A percentile compares a stretch with the other conserved stretches of the same genome.
Conservation (phyloP, 2,113 vertebrate genomes). For the Chinchilla lanigera region DNA sequence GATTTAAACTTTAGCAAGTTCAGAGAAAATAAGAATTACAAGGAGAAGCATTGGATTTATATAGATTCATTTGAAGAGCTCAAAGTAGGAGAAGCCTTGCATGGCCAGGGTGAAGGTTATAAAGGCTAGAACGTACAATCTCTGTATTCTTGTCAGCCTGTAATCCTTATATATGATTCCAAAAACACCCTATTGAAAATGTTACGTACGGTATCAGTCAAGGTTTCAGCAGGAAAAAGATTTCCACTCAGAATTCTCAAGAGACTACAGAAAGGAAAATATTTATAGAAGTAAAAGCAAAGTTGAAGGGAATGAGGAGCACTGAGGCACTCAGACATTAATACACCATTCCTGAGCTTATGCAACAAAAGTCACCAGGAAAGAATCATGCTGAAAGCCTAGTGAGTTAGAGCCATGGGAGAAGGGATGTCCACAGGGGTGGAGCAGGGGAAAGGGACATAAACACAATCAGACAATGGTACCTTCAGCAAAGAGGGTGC, state of each 20-base stretch:
- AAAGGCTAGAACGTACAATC: constrained; percentile 46
- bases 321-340: not conserved
- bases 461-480: not conserved
- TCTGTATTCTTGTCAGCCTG: constrained; percentile 32
- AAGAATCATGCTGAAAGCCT: not conserved
- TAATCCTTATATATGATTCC: constrained; percentile 42
- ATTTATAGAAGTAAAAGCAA: not conserved
- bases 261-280: not conserved
- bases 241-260: constrained; percentile 39
- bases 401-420: not conserved
- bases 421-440: accelerated
- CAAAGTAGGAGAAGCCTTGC: constrained; percentile 65
- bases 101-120: constrained; percentile 65
- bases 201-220: not conserved
- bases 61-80: constrained; percentile 79
- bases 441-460: not conserved
- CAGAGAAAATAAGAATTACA: constrained; percentile 76
- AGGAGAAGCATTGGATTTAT: constrained; percentile 75
- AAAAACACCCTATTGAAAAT: constrained; percentile 59
- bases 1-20: constrained; percentile 77
- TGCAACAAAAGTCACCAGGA: not conserved
- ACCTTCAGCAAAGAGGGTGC: not conserved
- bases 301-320: not conserved
- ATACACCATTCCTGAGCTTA: not conserved
- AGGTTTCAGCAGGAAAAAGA: not conserved